Conservation (phyloP, 2,888 invertebrate genomes). For the Cataglyphis cursor region DNA sequence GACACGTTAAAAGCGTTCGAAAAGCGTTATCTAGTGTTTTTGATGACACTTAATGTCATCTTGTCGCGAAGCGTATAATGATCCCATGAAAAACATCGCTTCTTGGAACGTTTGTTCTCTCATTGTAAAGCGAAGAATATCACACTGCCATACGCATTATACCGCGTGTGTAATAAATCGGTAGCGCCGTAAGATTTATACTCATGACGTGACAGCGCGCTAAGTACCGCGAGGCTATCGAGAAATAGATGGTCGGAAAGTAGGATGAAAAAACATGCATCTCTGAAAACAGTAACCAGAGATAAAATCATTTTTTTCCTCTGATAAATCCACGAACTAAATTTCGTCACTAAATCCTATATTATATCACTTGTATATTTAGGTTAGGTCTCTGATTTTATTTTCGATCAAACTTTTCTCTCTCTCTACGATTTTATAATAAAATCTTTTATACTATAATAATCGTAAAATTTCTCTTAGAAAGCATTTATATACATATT, state of each 20-base stretch:
- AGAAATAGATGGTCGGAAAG: constrained; percentile 37
- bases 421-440: background rate
- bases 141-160: constrained; percentile 24
- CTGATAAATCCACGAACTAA: background rate
- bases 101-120: constrained; percentile 4
- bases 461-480: background rate
- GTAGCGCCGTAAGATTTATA: constrained; percentile 48
- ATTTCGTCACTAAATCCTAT: background rate
- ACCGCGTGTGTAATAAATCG: constrained; percentile 43
- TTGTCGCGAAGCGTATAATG: constrained; percentile 18
- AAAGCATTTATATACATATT: background rate
- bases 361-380: constrained; percentile 19
- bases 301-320: constrained; percentile 21
- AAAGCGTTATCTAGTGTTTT: constrained; percentile 1
- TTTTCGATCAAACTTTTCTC: background rate
- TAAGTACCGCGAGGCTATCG: constrained; percentile 47
- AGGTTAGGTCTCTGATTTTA: background rate
- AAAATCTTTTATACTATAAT: background rate
- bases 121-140: constrained; percentile 23
- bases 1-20: background rate
- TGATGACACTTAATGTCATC: background rate
- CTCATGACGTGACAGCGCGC: constrained; percentile 43
- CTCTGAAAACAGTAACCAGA: background rate
- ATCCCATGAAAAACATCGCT: constrained; percentile 7
- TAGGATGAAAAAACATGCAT: background rate